phyloP scores from a whole-genome alignment of 2,888 invertebrate genomes.

The Cephus rjabovi region DNA sequence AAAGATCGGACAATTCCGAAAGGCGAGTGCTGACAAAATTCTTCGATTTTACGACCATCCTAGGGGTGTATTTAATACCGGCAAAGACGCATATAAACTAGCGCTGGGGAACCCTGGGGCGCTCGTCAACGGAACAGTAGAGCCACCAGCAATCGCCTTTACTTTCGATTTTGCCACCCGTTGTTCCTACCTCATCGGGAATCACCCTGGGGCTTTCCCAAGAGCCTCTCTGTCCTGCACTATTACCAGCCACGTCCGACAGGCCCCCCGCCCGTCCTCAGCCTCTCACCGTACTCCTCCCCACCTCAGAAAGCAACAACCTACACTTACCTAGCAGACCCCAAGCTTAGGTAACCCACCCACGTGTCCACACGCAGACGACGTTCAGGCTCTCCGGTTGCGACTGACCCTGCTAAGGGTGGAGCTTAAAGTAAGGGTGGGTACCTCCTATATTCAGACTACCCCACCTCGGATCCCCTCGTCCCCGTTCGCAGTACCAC shows the following conservation, averaged over 20 bases:
- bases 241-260: slow-evolving; percentile 11
- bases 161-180: slow-evolving; percentile 46
- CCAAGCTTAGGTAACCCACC: not conserved
- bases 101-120: slow-evolving; percentile 27
- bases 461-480: slow-evolving; percentile 1
- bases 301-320: slow-evolving; percentile 13
- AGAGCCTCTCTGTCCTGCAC: not conserved
- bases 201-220: slow-evolving; percentile 5
- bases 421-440: slow-evolving; percentile 64
- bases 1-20: not conserved
- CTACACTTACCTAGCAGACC: not conserved
- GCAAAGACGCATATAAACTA: not conserved
- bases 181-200: not conserved
- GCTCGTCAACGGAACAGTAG: slow-evolving; percentile 50
- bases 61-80: not conserved
- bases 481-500: not conserved
- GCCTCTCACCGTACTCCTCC: slow-evolving; percentile 11
- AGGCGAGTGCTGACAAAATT: not conserved
- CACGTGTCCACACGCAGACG: not conserved
- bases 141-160: slow-evolving; percentile 53
- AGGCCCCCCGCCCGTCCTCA: slow-evolving; percentile 10
- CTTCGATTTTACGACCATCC: not conserved
- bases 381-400: slow-evolving; percentile 16
- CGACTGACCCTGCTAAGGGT: slow-evolving; percentile 57
- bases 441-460: slow-evolving; percentile 33